Evolutionary conservation across 2,888 invertebrate genomes (phyloP).

Genomic region (Agonopterix subpropinquella): DNA sequence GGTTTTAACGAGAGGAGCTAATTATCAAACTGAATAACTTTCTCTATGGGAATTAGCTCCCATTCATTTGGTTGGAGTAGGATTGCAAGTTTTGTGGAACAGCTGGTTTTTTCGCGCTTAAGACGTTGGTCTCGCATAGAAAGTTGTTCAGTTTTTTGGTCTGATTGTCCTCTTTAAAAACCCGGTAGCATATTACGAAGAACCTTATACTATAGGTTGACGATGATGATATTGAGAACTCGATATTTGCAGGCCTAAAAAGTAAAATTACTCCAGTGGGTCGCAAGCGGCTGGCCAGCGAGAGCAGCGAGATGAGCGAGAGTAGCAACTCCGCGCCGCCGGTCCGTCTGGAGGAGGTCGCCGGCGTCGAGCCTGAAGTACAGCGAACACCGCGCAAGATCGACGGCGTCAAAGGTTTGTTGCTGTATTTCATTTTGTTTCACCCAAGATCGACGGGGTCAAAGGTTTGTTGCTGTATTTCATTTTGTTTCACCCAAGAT

Average conservation of each 20-base stretch:
- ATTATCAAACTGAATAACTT: no score
- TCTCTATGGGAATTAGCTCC: no score
- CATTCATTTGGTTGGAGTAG: no score
- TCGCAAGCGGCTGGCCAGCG: slow-evolving; percentile 56
- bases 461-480: not conserved
- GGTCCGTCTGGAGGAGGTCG: slow-evolving; percentile 53
- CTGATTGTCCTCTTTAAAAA: no score
- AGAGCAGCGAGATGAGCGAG: slow-evolving; percentile 63
- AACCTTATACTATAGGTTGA: no score
- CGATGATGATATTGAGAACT: not conserved
- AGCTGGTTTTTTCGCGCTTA: no score
- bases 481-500: not conserved
- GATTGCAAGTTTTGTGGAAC: no score
- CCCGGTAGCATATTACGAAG: no score
- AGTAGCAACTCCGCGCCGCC: slow-evolving; percentile 62
- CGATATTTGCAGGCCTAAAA: slow-evolving; percentile 35
- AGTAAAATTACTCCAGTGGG: slow-evolving; percentile 22
- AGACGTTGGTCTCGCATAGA: no score
- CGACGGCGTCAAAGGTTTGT: slow-evolving; percentile 54
- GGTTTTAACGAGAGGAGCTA: no score
- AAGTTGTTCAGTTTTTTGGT: no score
- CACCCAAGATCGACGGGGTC: not conserved
- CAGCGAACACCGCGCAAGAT: slow-evolving; percentile 69
- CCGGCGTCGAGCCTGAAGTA: slow-evolving; percentile 72
- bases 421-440: no score